A percentile compares a stretch with the other conserved stretches of the same genome.
Evolutionary conservation across 2,113 vertebrate genomes (phyloP).

Genomic region (Puma concolor): DNA sequence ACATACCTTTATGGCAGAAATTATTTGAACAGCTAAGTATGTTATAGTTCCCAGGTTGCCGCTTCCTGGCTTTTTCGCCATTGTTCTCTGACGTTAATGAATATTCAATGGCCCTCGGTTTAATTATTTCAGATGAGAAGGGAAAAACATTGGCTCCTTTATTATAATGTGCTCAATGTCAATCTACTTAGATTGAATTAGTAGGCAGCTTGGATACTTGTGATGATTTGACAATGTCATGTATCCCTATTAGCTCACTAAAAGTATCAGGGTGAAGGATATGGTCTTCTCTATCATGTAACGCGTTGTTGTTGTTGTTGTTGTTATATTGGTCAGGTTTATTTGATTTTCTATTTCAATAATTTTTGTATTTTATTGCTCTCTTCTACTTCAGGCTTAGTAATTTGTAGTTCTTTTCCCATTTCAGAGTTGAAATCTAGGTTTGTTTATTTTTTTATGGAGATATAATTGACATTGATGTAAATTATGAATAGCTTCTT

Average conservation of each 20-base stretch:
- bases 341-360: background rate
- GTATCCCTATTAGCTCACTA: background rate
- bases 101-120: background rate
- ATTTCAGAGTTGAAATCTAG: background rate
- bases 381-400: background rate
- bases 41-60: background rate
- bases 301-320: background rate
- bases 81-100: constrained; percentile 48
- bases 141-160: background rate
- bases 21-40: constrained; percentile 11
- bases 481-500: background rate
- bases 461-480: background rate
- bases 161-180: constrained; percentile 1
- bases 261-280: background rate
- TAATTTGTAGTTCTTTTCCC: background rate
- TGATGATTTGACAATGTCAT: background rate
- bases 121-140: constrained; percentile 45
- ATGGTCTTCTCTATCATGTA: background rate
- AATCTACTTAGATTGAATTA: background rate
- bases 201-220: background rate
- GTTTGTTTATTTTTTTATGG: background rate
- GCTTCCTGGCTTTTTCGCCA: background rate
- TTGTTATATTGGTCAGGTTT: background rate
- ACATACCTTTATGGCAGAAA: constrained; percentile 5
- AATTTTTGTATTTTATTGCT: background rate